A percentile compares a stretch with the other conserved stretches of the same genome.
These are phyloP conservation scores for Numenius arquata DNA, from an alignment of 2,113 vertebrate species.

Conservation along the genomic window DNA sequence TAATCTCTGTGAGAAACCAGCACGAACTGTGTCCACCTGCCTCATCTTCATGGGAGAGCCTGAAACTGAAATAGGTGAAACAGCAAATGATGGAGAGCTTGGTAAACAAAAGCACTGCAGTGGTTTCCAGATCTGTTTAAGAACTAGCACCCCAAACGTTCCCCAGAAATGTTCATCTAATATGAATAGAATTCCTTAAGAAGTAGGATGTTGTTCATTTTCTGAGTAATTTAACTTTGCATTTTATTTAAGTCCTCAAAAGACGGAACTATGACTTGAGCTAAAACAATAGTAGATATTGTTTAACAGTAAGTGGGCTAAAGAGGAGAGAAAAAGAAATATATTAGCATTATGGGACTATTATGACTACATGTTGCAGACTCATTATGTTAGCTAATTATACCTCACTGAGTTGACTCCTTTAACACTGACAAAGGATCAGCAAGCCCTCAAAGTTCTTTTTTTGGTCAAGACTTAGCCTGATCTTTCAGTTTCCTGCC, in stretches of 20 bases:
- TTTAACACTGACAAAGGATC: neutral
- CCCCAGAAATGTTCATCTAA: neutral
- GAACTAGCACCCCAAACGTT: neutral
- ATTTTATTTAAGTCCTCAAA: neutral
- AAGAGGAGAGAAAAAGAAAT: neutral
- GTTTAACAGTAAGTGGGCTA: neutral
- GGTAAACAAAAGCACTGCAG: neutral
- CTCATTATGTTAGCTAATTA: neutral
- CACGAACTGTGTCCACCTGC: neutral
- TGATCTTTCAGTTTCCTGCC: neutral
- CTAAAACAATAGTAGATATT: slow-evolving; percentile 1
- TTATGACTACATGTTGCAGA: neutral
- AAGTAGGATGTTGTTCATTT: neutral
- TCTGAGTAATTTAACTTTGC: neutral
- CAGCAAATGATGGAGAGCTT: neutral
- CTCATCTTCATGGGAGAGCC: neutral
- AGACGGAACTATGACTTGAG: neutral
- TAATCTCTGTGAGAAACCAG: neutral
- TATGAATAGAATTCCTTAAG: neutral
- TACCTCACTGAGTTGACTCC: neutral
- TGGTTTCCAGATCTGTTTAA: neutral
- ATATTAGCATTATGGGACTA: neutral
- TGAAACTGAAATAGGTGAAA: neutral
- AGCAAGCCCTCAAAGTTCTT: neutral
- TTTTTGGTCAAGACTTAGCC: neutral